Percentiles rank a stretch among this genome's conserved stretches.
phyloP scores from a whole-genome alignment of 1,140 invertebrate genomes.

The Drosophila rhopaloa region DNA sequence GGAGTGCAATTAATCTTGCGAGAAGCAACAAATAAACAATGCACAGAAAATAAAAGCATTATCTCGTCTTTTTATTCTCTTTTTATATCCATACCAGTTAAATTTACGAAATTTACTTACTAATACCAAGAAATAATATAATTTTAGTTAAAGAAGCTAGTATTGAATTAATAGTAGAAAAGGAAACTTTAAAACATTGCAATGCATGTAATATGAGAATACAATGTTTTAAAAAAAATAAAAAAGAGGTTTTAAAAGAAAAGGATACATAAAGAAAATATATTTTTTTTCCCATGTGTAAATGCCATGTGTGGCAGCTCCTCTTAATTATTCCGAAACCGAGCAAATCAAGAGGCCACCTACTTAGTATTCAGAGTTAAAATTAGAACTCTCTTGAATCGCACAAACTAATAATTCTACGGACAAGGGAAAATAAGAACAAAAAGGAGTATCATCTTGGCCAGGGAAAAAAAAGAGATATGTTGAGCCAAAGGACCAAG shows the following conservation, averaged over 20 bases:
- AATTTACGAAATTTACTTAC: no score
- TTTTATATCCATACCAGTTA: no score
- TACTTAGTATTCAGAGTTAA: conserved; percentile 22
- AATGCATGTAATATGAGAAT: no score
- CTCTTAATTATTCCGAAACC: not conserved
- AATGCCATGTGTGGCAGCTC: not conserved
- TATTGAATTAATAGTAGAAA: no score
- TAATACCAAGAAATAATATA: no score
- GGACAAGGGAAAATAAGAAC: not conserved
- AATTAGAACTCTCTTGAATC: not conserved
- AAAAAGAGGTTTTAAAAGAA: no score
- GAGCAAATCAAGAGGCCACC: not conserved
- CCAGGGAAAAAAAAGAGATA: not conserved
- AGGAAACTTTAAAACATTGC: no score
- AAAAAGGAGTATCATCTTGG: not conserved
- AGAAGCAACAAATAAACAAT: conserved; percentile 39
- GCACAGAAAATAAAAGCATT: not conserved
- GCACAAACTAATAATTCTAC: conserved; percentile 4
- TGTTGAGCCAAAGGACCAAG: not conserved
- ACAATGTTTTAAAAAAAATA: no score
- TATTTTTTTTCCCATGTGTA: not conserved
- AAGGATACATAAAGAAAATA: not conserved
- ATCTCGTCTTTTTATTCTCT: not conserved
- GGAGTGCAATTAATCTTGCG: conserved; percentile 39
- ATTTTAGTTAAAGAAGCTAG: no score